Conservation (phyloP, 30 jellyfish, hydroid and myxozoan genomes). For the Hydractinia symbiolongicarpus region DNA sequence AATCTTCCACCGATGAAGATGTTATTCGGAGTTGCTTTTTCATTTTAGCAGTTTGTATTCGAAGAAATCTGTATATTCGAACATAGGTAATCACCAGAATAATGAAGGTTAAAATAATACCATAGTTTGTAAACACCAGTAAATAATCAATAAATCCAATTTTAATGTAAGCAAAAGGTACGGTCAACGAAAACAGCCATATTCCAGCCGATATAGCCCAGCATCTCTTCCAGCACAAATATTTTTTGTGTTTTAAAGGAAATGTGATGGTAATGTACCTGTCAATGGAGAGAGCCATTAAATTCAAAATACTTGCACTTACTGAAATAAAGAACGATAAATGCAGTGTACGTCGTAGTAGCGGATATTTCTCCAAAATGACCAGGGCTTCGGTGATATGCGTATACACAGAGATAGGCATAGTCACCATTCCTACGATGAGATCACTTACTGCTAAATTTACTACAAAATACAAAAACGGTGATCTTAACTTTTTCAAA, state of each 20-base stretch:
- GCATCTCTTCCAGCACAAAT: conserved; percentile 8
- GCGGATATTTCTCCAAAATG: background rate
- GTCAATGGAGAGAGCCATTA: conserved; percentile 8
- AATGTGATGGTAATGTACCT: conserved; percentile 11
- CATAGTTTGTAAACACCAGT: background rate
- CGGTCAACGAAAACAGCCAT: conserved; percentile 1
- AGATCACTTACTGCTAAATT: conserved; percentile 29
- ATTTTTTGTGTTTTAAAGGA: background rate
- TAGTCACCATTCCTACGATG: conserved; percentile 13
- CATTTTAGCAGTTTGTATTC: background rate
- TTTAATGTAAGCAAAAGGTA: conserved; percentile 9
- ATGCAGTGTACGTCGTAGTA: background rate
- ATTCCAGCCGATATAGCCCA: background rate
- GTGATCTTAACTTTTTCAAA: conserved; percentile 17
- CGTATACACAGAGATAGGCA: conserved; percentile 27
- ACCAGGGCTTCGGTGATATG: background rate
- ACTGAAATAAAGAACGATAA: conserved; percentile 4
- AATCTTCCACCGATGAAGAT: background rate
- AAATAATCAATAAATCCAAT: background rate
- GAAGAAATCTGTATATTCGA: background rate
- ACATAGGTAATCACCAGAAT: background rate
- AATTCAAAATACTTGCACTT: conserved; percentile 11
- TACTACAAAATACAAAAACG: conserved; percentile 28
- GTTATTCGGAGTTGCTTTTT: background rate
- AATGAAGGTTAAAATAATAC: background rate